phyloP scores from a whole-genome alignment of 2,797 vertebrate species.

The Lepilemur septentrionalis region DNA sequence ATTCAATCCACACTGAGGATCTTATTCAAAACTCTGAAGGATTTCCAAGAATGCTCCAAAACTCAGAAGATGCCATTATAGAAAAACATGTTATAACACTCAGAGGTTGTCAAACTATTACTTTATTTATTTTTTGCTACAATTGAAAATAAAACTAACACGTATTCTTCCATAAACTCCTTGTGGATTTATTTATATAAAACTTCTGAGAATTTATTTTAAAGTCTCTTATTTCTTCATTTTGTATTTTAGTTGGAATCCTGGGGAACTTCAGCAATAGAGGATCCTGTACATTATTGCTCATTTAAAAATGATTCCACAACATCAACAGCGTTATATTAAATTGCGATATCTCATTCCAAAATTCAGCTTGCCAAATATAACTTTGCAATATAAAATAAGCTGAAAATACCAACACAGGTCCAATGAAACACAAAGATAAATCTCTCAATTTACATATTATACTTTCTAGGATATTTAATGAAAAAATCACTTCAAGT shows the following conservation, averaged over 20 bases:
- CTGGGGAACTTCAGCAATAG: neutral
- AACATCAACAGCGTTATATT: neutral
- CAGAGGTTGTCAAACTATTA: neutral
- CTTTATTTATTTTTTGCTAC: neutral
- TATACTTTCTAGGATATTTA: neutral
- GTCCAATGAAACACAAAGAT: neutral
- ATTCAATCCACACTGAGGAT: neutral
- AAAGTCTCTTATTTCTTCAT: neutral
- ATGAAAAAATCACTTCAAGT: neutral
- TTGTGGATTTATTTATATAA: neutral
- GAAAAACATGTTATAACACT: neutral
- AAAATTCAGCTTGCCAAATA: neutral
- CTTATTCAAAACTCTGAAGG: neutral
- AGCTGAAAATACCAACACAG: neutral
- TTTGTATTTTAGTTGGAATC: neutral
- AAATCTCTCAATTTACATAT: neutral
- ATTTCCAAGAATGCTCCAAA: neutral
- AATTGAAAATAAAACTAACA: conserved; percentile 33
- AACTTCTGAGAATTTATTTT: neutral
- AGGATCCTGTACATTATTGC: neutral
- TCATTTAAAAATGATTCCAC: conserved; percentile 11
- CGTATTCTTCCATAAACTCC: neutral
- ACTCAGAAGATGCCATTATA: neutral
- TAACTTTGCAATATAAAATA: neutral
- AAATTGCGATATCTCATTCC: neutral